Evolutionary conservation across 1,140 invertebrate species (phyloP).

Genomic region (Cydia fagiglandana): DNA sequence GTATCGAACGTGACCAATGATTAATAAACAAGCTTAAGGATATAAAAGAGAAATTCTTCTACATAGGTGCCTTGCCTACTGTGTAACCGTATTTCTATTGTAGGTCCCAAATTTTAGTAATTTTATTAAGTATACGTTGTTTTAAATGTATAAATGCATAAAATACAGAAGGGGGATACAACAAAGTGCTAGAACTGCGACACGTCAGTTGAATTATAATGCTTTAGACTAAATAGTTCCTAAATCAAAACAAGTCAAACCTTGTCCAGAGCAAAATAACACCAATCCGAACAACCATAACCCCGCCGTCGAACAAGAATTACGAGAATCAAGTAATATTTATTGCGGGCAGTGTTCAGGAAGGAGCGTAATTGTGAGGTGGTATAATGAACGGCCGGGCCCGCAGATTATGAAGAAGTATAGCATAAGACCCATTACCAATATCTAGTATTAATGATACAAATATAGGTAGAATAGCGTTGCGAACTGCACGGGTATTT

Average conservation of each 20-base stretch:
- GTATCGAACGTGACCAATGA: neutral
- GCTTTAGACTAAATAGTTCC: neutral
- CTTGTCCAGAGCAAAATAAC: slow-evolving; percentile 6
- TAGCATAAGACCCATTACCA: slow-evolving; percentile 19
- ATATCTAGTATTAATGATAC: slow-evolving; percentile 23
- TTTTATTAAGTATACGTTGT: neutral
- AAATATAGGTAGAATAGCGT: slow-evolving; percentile 12
- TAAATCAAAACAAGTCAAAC: neutral
- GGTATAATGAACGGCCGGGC: slow-evolving; percentile 22
- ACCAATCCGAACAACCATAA: slow-evolving; percentile 2
- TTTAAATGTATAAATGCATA: too few relatives aligned
- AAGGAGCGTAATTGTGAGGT: slow-evolving; percentile 27
- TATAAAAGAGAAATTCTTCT: neutral
- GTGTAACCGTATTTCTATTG: neutral
- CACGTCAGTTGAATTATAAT: neutral
- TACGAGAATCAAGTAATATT: slow-evolving; percentile 15
- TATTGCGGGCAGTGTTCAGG: slow-evolving; percentile 17
- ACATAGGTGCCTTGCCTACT: neutral
- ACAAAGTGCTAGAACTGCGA: neutral
- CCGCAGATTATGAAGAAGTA: slow-evolving; percentile 16
- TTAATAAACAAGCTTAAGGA: neutral
- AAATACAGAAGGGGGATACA: neutral
- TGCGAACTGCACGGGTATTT: neutral
- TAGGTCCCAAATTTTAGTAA: neutral
- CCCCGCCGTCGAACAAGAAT: neutral